Evolutionary conservation across 1,140 invertebrate species (phyloP), one percentile per base, ranked within the genome.

Genomic region (Caenorhabditis inopinata): DNA sequence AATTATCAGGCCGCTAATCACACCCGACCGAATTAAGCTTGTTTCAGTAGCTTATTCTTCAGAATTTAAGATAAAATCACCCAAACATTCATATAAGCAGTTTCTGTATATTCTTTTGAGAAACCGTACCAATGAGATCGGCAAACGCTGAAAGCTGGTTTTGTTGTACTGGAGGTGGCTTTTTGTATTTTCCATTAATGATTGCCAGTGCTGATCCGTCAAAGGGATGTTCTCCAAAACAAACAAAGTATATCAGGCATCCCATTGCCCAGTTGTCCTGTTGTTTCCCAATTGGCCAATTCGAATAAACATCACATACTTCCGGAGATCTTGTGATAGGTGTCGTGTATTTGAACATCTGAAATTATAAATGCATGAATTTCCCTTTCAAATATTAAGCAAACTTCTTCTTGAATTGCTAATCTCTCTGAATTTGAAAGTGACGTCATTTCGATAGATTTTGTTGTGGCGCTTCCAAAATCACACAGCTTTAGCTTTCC

Each of bases 291-390:
- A 99, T 96, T 47, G 93, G 93, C 89, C 93, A 93, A 90, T 99
- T 98, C 87, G 93, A 95, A 93, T 98, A 99, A 0, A 96, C 94
- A 89, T 99, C 97, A 74, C 98, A 90, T 92, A 98, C 96, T 91
- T 98, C 96, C 25, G 96, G 96, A 0, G 96, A 89, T 80, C 92
- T 86, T 88, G 93, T 93, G 92, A 93, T 92, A 21, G 92, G 92
- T 14, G 92, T 93, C 35, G 92, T 92, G 83, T 91, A 89, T 84
- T 90, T 90, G 25, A 89, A 88, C 86, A 92, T 91, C 91, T 92
- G 68, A 83, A 87, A 51, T n/a, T 49, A 23, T 12, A 18, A 18
- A 12, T 25, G 42, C 21, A n/a, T 73, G 18, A 14, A 23, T 25
- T 29, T 2, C 18, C 16, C 7, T 21, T 75, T 27, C 14, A 25